Percentiles rank a stretch among this genome's conserved stretches.
These are phyloP conservation scores for Todus mexicanus DNA, from an alignment of 2,797 vertebrate genomes.

Conservation along the genomic window DNA sequence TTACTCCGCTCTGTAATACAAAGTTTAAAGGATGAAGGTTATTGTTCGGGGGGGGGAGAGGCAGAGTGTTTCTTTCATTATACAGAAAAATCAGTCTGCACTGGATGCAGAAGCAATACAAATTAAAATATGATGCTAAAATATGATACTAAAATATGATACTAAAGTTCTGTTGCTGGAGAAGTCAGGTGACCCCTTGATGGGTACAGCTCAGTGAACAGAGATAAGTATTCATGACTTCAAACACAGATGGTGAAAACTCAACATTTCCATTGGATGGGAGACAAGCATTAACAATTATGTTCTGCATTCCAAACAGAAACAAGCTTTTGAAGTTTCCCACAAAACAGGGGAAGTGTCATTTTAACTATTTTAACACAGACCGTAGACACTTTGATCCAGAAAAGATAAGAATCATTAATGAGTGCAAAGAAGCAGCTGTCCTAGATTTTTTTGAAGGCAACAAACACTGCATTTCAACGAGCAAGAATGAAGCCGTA, in stretches of 20 bases:
- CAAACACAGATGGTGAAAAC: background rate
- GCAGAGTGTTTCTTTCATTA: background rate
- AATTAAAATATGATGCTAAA: background rate
- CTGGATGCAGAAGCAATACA: background rate
- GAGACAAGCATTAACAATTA: background rate
- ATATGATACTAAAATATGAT: background rate
- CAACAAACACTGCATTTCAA: background rate
- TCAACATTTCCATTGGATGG: background rate
- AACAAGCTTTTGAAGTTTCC: background rate
- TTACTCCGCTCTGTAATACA: background rate
- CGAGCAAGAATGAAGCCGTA: background rate
- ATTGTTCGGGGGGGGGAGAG: no score
- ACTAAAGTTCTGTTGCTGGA: background rate
- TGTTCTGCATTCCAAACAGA: background rate
- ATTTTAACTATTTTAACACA: background rate
- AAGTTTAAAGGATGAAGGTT: background rate
- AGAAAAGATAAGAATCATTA: background rate
- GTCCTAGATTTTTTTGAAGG: background rate
- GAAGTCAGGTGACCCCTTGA: background rate
- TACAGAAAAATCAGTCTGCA: background rate
- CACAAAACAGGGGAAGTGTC: background rate
- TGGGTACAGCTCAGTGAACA: accelerated
- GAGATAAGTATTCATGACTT: background rate
- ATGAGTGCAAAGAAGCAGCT: background rate
- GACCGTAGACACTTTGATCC: background rate